Base-by-base conservation (phyloP, 2,888 invertebrate genomes). In the Andrena haemorrhoa region DNA sequence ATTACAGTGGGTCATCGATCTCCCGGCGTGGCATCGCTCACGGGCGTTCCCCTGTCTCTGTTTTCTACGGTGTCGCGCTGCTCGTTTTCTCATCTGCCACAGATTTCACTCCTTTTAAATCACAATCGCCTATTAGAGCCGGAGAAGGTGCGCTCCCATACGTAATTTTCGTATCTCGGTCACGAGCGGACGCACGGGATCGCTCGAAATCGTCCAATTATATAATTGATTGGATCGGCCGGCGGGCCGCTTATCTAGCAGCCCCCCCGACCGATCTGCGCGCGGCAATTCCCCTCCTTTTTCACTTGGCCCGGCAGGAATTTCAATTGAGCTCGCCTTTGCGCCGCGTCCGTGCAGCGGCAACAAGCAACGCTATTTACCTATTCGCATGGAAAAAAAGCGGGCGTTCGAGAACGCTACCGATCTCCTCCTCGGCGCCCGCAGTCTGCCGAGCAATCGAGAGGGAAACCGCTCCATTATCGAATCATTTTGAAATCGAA, bases 31-130 rank as follows among this genome's bases (percentile, higher is more conserved):
- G 70, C 74, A 76, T 76, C 83, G 78, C 65, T 83, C 64, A 84
- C 83, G 79, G 86, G 83, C 86, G 81, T 86, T 79, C 49, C 75
- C 76, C 75, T 23, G 29, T 35, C 74, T 77, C 71, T 63, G 86
- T 84, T 86, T 77, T 75, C 77, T 79, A 68, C 8, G 26, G 74
- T 77, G 77, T 75, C 77, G 79, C 70, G 33, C 16, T 60, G 61
- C 73, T 78, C 70, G 82, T 82, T 86, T 80, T 85, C 69, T 78
- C 78, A 75, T 86, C 82, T 77, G 77, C 73, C 75, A 49, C 60
- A 64, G 89, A 85, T 88, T 87, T 86, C 86, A 82, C 88, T 87
- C 86, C 86, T 87, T 87, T 87, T 85, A 81, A 87, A 82, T 82
- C 77, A 86, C 77, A 83, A 80, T 80, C 41, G 82, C 63, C 83